Evolutionary conservation across 2,888 invertebrate genomes (phyloP).

Genomic region (Sarcophaga carnaria): DNA sequence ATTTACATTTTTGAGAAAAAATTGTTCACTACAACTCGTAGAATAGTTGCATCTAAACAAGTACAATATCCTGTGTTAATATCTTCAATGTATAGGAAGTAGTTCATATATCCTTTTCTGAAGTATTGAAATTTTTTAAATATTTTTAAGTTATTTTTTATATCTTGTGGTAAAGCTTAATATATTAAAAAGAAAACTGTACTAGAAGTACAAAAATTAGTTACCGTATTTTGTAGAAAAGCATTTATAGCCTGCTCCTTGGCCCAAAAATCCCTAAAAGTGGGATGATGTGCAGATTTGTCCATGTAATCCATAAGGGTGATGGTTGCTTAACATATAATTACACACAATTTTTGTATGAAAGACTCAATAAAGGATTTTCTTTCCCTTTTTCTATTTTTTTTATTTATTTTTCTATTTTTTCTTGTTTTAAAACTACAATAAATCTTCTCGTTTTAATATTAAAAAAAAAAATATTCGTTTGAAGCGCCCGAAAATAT

Average conservation of each 20-base stretch:
- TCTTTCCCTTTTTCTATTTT: not conserved
- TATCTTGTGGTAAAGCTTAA: not conserved
- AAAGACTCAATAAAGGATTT: not conserved
- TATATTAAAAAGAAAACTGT: not conserved
- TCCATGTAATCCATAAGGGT: slow-evolving; percentile 73
- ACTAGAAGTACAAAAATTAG: not conserved
- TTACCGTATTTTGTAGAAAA: slow-evolving; percentile 75
- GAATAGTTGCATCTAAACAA: no score
- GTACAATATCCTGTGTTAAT: no score
- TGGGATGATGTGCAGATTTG: slow-evolving; percentile 68
- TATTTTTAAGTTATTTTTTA: not conserved
- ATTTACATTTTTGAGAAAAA: no score
- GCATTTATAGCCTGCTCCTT: slow-evolving; percentile 79
- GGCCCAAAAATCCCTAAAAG: slow-evolving; percentile 79
- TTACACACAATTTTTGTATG: not conserved
- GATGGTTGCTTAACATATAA: not conserved
- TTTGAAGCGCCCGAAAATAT: not conserved
- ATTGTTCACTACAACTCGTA: no score
- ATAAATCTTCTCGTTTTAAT: not conserved
- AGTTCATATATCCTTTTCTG: no score
- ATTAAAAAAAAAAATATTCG: no score
- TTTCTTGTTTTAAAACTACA: not conserved
- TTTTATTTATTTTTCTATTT: slow-evolving; percentile 3
- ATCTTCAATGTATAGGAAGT: no score
- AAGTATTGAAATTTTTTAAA: no score